These are phyloP conservation scores for Myotis planiceps DNA, from an alignment of 2,797 vertebrate genomes.

Conservation along the genomic window DNA sequence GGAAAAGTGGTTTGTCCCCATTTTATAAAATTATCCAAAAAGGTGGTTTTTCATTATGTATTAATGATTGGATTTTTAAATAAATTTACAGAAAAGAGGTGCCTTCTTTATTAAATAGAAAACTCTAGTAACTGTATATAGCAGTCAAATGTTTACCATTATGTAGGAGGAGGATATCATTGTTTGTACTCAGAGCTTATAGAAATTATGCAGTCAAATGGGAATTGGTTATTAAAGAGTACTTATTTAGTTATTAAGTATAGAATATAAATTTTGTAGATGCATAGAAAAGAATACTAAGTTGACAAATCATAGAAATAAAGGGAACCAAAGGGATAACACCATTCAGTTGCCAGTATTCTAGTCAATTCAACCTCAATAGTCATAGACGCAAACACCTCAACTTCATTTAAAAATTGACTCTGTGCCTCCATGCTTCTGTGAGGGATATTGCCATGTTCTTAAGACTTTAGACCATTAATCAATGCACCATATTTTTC, in stretches of 20 bases:
- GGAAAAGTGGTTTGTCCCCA: neutral
- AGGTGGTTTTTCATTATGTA: neutral
- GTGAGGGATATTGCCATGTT: neutral
- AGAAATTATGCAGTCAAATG: neutral
- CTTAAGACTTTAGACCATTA: neutral
- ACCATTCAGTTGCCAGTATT: neutral
- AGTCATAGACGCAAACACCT: neutral
- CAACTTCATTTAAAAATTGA: neutral
- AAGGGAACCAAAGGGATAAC: neutral
- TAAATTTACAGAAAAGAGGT: neutral
- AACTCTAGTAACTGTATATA: neutral
- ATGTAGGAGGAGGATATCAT: neutral
- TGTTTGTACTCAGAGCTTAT: neutral
- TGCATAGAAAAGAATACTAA: neutral
- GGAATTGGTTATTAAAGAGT: neutral
- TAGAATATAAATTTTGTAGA: neutral
- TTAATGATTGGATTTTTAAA: neutral
- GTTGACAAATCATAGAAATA: neutral
- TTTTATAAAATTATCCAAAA: neutral
- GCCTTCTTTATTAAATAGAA: neutral
- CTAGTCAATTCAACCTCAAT: neutral
- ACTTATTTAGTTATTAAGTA: neutral
- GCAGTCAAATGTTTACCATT: neutral
- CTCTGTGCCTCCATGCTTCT: neutral
- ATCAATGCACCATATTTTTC: neutral